These are phyloP conservation scores for Cephus pulcher DNA, from an alignment of 2,888 invertebrate genomes.

Conservation along the genomic window DNA sequence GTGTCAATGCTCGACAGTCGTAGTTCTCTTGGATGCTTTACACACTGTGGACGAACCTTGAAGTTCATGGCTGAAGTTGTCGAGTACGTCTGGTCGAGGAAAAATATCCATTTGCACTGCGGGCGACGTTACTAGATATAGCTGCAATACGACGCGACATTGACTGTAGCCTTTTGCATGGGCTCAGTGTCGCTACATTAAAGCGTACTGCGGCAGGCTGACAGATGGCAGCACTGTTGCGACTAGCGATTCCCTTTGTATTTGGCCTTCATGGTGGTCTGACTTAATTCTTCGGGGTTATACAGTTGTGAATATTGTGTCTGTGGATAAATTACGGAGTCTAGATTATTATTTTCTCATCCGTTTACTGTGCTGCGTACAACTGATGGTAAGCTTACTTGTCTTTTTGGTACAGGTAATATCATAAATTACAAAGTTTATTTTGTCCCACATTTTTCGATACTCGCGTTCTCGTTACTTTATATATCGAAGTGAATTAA, in stretches of 20 bases:
- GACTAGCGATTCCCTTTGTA: slow-evolving; percentile 20
- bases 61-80: neutral
- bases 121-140: neutral
- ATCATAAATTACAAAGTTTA: neutral
- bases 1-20: neutral
- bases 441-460: neutral
- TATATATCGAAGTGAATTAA: too few species aligned
- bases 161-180: neutral
- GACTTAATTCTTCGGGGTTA: neutral
- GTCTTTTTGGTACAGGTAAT: neutral
- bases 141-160: neutral
- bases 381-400: neutral
- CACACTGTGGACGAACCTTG: neutral
- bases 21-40: neutral
- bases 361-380: neutral
- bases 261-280: slow-evolving; percentile 14
- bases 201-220: neutral
- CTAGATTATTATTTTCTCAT: neutral
- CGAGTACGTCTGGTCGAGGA: neutral
- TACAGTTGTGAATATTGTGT: slow-evolving; percentile 7
- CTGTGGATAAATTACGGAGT: slow-evolving; percentile 10
- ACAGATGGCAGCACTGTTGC: neutral
- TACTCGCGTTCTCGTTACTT: neutral
- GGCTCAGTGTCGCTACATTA: neutral
- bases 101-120: neutral